phyloP scores from a whole-genome alignment of 2,888 invertebrate genomes.

The Drosophila phalerata region DNA sequence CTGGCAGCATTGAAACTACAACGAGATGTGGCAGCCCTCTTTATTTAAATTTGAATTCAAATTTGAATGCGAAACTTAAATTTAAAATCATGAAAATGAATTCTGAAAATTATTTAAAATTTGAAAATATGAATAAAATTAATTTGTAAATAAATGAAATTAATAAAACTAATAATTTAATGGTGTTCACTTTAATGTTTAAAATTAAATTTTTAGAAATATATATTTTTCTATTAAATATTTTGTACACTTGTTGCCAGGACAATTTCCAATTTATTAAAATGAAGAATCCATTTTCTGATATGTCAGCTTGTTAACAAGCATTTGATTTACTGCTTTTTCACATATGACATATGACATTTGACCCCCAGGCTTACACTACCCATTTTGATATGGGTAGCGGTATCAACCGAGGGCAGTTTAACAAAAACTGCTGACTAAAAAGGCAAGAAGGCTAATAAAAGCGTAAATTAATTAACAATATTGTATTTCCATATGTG shows the following conservation, averaged over 20 bases:
- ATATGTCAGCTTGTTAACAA: slow-evolving; percentile 43
- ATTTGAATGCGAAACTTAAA: too few relatives aligned
- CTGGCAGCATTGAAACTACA: slow-evolving; percentile 12
- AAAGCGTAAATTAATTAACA: slow-evolving; percentile 79
- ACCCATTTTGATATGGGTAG: slow-evolving; percentile 59
- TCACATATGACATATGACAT: slow-evolving; percentile 4
- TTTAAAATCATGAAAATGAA: background rate
- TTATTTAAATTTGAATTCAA: slow-evolving; percentile 53
- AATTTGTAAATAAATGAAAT: too few relatives aligned
- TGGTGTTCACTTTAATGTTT: too few relatives aligned
- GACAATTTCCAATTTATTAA: background rate
- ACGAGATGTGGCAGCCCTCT: slow-evolving; percentile 26
- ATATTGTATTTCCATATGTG: slow-evolving; percentile 74
- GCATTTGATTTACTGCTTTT: slow-evolving; percentile 61
- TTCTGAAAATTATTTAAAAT: background rate
- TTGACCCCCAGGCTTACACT: slow-evolving; percentile 58
- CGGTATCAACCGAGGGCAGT: slow-evolving; percentile 7
- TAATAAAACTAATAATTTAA: too few relatives aligned
- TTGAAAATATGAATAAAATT: too few relatives aligned
- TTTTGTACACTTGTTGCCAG: too few relatives aligned
- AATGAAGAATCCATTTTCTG: background rate
- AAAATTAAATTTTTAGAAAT: too few relatives aligned
- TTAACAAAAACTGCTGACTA: slow-evolving; percentile 52
- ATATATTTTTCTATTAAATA: too few relatives aligned
- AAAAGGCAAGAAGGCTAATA: slow-evolving; percentile 53